Evolutionary conservation across 2,113 vertebrate species (phyloP).

Genomic region (rabbit (Oryctolagus cuniculus)): DNA sequence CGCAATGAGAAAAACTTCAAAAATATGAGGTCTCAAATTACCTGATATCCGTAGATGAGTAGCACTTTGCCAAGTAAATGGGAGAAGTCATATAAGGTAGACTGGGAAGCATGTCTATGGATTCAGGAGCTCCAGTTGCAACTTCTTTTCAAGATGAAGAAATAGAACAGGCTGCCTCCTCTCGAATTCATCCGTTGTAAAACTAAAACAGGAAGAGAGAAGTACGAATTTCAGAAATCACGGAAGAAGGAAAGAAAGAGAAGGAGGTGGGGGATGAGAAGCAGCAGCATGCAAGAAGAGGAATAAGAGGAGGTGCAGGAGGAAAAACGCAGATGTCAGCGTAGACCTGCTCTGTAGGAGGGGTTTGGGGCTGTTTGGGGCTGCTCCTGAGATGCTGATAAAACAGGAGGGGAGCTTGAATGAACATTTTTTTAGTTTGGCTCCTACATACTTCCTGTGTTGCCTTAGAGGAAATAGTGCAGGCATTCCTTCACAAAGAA

Average conservation of each 20-base stretch:
- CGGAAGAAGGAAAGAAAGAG: not conserved
- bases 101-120: rapidly evolving
- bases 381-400: not conserved
- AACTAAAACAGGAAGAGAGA: not conserved
- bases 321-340: not conserved
- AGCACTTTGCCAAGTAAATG: not conserved
- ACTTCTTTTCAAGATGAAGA: not conserved
- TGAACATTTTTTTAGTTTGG: not conserved
- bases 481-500: not conserved
- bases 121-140: not conserved
- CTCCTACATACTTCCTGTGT: not conserved
- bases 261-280: not conserved
- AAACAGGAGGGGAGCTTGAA: not conserved
- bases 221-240: not conserved
- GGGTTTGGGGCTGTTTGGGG: not conserved
- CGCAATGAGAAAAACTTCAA: not conserved
- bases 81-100: not conserved
- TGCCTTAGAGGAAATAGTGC: not conserved
- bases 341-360: not conserved
- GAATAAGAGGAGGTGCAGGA: not conserved
- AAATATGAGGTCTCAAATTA: not conserved
- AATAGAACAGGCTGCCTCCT: not conserved
- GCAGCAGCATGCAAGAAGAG: not conserved
- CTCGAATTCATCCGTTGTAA: not conserved
- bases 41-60: not conserved